Base-by-base conservation (phyloP, 2,888 invertebrate genomes). In the Beris morrisii region DNA sequence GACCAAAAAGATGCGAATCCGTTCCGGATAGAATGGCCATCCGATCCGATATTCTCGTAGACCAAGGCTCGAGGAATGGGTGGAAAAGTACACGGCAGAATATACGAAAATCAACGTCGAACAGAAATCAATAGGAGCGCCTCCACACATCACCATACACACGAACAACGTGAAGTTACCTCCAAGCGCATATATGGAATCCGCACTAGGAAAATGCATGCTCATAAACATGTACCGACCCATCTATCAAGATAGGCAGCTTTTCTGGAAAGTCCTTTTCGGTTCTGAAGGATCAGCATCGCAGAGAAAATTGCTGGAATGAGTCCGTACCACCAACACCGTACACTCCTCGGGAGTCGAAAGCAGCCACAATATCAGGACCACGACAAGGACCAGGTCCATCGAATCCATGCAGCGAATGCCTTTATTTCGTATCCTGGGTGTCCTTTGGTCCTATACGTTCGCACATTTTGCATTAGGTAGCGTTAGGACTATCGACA, bases 161-260 rank as follows among this genome's bases (percentile, higher is more conserved):
- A 61, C 61, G 61, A 43, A 50, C 38, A 50, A 38, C 52, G 32
- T 52, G 50, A 50, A 61, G 50, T 50, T 61, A 52, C 50, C 50
- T 52, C 38, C 30, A 61, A 38, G 61, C 48, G 50, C 59, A 48
- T 59, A 48, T 32, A 59, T 28, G 59, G 46, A 44, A 46, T 22
- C 56, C 59, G 66, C 66, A 57, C 46, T 61, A 52, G 55, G 58
- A 46, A 55, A 56, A 44, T 63, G 68, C 68, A 63, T 52, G 38
- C 66, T 64, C 66, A 66, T 68, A 68, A 66, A 58, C 59, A 58
- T 58, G 52, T 66, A 54, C 53, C 59, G 66, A 64, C 66, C 68
- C 55, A 68, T 68, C 68, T 66, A 68, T 68, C 68, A 68, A 68
- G 68, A 68, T 68, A 68, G 68, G 68, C 65, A 68, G 64, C 52